Evolutionary conservation across 1,140 invertebrate species (phyloP).

Genomic region (Apis cerana): DNA sequence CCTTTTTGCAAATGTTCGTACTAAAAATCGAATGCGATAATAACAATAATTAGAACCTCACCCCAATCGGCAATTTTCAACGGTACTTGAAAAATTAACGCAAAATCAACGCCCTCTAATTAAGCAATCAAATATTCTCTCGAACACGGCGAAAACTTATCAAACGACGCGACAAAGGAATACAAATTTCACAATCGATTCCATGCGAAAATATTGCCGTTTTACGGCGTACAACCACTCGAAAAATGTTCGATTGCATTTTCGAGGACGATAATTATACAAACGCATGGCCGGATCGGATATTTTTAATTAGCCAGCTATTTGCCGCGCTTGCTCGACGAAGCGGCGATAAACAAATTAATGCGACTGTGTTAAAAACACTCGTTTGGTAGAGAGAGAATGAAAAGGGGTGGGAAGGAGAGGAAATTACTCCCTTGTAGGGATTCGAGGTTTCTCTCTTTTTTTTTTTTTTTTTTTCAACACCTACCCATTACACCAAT

Average conservation of each 20-base stretch:
- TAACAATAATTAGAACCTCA: no score
- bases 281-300: constrained; percentile 66
- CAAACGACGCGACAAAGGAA: no score
- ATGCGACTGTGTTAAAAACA: constrained; percentile 24
- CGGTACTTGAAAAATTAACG: no score
- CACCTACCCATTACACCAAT: background rate
- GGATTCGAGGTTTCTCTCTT: background rate
- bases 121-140: no score
- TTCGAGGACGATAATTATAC: constrained; percentile 63
- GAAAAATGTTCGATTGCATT: constrained; percentile 25
- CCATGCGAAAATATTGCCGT: background rate
- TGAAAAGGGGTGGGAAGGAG: background rate
- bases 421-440: constrained; percentile 2
- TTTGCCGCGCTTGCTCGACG: constrained; percentile 24
- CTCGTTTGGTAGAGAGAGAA: background rate
- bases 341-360: constrained; percentile 64
- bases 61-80: no score
- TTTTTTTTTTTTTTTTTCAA: background rate
- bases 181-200: background rate
- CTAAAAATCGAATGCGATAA: no score
- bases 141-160: no score
- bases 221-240: constrained; percentile 3
- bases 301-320: constrained; percentile 73
- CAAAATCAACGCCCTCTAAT: no score
- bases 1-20: no score